A percentile compares a stretch with the other conserved stretches of the same genome.
Conservation (phyloP, 2,888 invertebrate species). For the Onchidella celtica region DNA sequence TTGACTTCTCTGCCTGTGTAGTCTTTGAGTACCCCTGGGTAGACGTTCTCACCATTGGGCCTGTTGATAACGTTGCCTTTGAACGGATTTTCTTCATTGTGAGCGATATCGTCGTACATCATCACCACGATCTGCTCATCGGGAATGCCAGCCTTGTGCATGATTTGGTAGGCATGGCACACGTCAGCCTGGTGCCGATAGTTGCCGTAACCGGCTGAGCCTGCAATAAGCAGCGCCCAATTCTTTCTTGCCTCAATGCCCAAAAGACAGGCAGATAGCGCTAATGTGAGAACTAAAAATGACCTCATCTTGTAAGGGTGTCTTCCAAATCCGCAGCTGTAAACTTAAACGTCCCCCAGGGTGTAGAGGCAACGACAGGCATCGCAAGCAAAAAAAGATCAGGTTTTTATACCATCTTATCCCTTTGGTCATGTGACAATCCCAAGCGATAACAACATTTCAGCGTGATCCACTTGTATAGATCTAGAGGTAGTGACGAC, state of each 20-base stretch:
- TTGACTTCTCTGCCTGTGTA: constrained; percentile 83
- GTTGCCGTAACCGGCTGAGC: constrained; percentile 83
- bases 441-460: too few relatives aligned
- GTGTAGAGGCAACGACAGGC: too few relatives aligned
- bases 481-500: too few relatives aligned
- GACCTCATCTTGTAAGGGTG: constrained; percentile 22
- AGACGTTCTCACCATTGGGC: constrained; percentile 83
- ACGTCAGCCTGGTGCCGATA: constrained; percentile 85
- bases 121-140: constrained; percentile 83
- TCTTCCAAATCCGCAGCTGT: too few relatives aligned
- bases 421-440: too few relatives aligned
- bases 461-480: too few relatives aligned
- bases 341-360: too few relatives aligned
- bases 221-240: constrained; percentile 84
- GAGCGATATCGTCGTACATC: constrained; percentile 85
- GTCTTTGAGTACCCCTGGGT: constrained; percentile 83
- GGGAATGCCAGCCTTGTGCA: constrained; percentile 82
- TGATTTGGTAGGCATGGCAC: constrained; percentile 83
- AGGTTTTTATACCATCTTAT: too few relatives aligned
- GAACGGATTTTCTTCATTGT: constrained; percentile 82
- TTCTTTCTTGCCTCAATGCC: constrained; percentile 50
- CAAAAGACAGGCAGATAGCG: neutral
- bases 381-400: too few relatives aligned
- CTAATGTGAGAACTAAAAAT: neutral
- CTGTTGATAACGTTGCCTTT: constrained; percentile 83